Evolutionary conservation across 2,888 invertebrate genomes (phyloP), one percentile per base, ranked within the genome.

Genomic region (Caradrina clavipalpis): DNA sequence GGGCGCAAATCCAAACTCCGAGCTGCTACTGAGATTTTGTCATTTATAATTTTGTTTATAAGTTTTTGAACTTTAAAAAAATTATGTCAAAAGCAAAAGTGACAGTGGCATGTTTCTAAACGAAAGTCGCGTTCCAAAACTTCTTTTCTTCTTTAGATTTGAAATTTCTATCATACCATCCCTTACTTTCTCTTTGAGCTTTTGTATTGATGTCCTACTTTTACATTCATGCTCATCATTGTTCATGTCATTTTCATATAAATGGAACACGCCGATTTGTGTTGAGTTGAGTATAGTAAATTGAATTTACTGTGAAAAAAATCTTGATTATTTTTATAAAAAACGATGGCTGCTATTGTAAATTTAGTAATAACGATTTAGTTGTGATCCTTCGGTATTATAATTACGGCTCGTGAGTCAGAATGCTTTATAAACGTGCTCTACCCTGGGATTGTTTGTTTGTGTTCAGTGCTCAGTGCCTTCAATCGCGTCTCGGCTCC

Each of bases 391-490:
- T 66, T 51, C 19, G 26, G 15, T 64, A 54, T 22, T 68, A 11
- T 57, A 69, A 26, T 39, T 68, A 70, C 72, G 76, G 47, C 74
- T 39, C 47, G 54, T 58, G 61, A 73, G 45, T 69, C 61, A 70
- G 59, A 60, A 50, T 60, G 68, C 49, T n/a, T 22, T 67, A 8
- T 1, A 58, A 65, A 64, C 61, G 62, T 73, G 55, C 22, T 66
- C 15, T 69, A 42, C 58, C 47, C 55, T 69, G 31, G 56, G 59
- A 75, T 74, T 78, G 83, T 83, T 85, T 83, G 83, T 85, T 83
- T 84, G 81, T 81, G 71, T 84, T 82, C 78, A 77, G 69, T 80
- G 80, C 84, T 82, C 78, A 78, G 69, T 80, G 80, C 66, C 61
- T 76, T 74, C 75, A 65, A 55, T 80, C 83, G 85, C 76, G 76